Conservation (phyloP, 2,797 vertebrate genomes). For the Psittacula echo region DNA sequence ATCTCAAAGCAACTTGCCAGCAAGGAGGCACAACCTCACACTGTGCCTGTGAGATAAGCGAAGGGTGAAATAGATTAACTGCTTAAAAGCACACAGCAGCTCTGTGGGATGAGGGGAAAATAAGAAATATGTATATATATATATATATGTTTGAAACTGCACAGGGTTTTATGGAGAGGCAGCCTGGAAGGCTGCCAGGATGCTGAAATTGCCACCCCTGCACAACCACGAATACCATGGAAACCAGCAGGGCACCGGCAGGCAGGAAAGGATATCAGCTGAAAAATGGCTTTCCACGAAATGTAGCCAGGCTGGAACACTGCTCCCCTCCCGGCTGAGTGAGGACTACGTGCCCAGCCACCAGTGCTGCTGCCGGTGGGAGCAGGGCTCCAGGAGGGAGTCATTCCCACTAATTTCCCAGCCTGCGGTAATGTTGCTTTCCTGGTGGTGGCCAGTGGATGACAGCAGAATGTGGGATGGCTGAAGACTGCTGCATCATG, state of each 20-base stretch:
- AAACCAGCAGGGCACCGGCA: conserved; percentile 37
- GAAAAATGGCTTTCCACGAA: conserved; percentile 40
- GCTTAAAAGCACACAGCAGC: conserved; percentile 46
- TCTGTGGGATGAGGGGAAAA: conserved; percentile 40
- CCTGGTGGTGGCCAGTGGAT: background rate
- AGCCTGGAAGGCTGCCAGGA: conserved; percentile 54
- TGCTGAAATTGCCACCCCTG: conserved; percentile 41
- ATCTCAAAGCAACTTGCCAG: conserved; percentile 36
- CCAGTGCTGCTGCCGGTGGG: background rate
- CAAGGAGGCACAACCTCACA: conserved; percentile 3
- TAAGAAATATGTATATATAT: background rate
- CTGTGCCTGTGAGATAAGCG: conserved; percentile 16
- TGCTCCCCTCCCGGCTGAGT: background rate
- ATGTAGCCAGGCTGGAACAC: background rate
- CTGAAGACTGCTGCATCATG: background rate
- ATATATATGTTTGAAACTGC: background rate
- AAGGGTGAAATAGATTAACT: conserved; percentile 41
- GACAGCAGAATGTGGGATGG: background rate
- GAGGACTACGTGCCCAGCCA: background rate
- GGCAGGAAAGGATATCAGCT: conserved; percentile 19
- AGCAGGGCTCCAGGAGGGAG: background rate
- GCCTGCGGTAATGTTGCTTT: background rate
- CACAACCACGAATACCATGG: conserved; percentile 54
- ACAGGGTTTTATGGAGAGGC: conserved; percentile 28
- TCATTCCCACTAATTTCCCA: background rate